These are phyloP conservation scores for Tenthredo mesomela DNA, from an alignment of 2,888 invertebrate species.

Conservation along the genomic window DNA sequence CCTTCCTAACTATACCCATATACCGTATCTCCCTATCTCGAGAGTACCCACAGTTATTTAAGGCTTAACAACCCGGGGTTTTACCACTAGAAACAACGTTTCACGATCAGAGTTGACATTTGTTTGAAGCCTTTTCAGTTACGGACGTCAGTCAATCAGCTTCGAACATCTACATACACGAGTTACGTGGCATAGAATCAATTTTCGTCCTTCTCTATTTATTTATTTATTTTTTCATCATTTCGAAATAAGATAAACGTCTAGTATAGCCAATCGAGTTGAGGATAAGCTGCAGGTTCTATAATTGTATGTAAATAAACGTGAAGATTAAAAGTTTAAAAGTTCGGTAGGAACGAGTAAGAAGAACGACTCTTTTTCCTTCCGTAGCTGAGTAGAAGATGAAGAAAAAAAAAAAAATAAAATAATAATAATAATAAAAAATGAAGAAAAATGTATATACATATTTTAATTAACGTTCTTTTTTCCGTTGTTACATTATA, in stretches of 20 bases:
- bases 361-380: background rate
- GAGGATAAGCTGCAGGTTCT: background rate
- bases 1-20: background rate
- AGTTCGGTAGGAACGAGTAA: slow-evolving; percentile 17
- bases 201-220: background rate
- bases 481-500: background rate
- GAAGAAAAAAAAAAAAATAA: too few species aligned
- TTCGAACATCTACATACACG: background rate
- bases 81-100: slow-evolving; percentile 10
- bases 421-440: too few species aligned
- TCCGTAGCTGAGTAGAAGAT: too few species aligned
- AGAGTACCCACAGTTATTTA: slow-evolving; percentile 1
- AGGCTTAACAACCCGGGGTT: slow-evolving; percentile 20
- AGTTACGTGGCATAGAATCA: background rate
- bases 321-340: slow-evolving; percentile 35
- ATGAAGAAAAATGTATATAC: too few species aligned
- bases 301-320: background rate
- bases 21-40: background rate
- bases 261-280: background rate
- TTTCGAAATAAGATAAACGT: too few species aligned
- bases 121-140: slow-evolving; percentile 47
- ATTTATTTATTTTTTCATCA: background rate
- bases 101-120: slow-evolving; percentile 3
- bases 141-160: slow-evolving; percentile 38
- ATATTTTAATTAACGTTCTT: slow-evolving; percentile 31